These are phyloP conservation scores for Helicolenus hilgendorfi DNA, from an alignment of 2,797 vertebrate species.

Conservation along the genomic window DNA sequence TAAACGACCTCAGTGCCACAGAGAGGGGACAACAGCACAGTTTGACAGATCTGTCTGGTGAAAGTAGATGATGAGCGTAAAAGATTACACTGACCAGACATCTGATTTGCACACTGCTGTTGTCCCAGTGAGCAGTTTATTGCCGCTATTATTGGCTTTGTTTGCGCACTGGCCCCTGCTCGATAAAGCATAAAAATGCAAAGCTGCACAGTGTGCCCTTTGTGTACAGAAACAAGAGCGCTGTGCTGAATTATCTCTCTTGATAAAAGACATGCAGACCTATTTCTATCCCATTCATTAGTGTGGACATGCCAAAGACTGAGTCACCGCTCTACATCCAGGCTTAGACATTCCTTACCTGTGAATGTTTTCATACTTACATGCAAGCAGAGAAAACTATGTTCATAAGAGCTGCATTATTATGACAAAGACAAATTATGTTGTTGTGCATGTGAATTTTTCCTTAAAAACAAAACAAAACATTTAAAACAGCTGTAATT, in stretches of 20 bases:
- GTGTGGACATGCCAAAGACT: constrained; percentile 54
- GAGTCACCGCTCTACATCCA: constrained; percentile 33
- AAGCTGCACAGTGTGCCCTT: constrained; percentile 81
- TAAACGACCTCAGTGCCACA: constrained; percentile 18
- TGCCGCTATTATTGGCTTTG: constrained; percentile 56
- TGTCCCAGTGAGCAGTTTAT: constrained; percentile 65
- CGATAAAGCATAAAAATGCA: constrained; percentile 78
- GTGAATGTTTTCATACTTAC: constrained; percentile 36
- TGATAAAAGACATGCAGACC: constrained; percentile 79
- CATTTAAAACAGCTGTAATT: neutral
- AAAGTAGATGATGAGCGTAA: constrained; percentile 23
- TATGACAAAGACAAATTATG: neutral
- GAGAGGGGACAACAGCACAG: neutral
- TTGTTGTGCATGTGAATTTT: neutral
- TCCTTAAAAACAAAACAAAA: neutral
- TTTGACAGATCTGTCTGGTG: constrained; percentile 10
- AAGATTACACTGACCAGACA: neutral
- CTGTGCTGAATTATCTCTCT: constrained; percentile 79
- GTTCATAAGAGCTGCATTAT: neutral
- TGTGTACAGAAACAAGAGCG: constrained; percentile 82
- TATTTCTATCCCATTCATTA: constrained; percentile 76
- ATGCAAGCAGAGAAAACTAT: neutral
- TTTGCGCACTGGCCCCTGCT: constrained; percentile 58
- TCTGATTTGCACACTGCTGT: constrained; percentile 55
- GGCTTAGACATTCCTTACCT: constrained; percentile 54